Conservation (phyloP, 2,113 vertebrate genomes). For the Malurus cyaneus region DNA sequence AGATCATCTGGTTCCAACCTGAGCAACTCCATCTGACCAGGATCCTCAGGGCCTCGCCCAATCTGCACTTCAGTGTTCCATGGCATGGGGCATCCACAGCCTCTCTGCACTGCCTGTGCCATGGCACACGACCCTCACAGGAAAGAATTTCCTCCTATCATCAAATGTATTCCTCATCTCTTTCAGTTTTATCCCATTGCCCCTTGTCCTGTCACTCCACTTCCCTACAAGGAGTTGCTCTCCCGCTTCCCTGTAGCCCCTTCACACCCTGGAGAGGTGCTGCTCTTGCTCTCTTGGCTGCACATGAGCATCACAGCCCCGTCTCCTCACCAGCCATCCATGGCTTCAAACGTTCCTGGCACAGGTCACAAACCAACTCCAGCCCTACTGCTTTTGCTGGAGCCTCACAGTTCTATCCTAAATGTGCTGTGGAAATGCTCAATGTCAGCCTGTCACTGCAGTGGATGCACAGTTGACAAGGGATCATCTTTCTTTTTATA, state of each 20-base stretch:
- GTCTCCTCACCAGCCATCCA: no score
- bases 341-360: no score
- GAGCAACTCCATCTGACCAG: neutral
- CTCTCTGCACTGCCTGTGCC: neutral
- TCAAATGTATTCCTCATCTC: neutral
- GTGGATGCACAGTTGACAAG: no score
- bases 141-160: neutral
- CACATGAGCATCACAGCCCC: no score
- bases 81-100: no score
- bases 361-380: no score
- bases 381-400: no score
- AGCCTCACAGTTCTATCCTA: no score
- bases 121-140: neutral
- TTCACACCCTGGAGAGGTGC: neutral
- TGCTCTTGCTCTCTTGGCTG: no score
- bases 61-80: neutral
- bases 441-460: no score
- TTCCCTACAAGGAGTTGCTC: neutral
- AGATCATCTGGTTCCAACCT: neutral
- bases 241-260: rapidly evolving
- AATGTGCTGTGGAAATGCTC: no score
- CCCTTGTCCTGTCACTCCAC: neutral
- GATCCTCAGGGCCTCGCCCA: neutral
- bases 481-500: no score
- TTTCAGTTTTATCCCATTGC: neutral